Evolutionary conservation across 2,113 vertebrate species (phyloP).

Genomic region (Calypte anna): DNA sequence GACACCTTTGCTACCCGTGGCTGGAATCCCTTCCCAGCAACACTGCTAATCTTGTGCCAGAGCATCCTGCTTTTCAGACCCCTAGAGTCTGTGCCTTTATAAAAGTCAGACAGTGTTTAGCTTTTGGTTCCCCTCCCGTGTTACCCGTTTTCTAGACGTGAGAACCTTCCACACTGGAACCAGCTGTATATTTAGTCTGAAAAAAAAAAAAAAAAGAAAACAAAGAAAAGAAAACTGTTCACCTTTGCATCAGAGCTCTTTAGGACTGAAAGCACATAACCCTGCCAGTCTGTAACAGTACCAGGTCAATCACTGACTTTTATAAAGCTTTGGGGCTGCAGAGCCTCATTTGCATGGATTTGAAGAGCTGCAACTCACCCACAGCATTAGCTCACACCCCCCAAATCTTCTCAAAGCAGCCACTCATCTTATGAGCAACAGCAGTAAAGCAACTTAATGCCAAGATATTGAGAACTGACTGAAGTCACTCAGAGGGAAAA

Average conservation of each 20-base stretch:
- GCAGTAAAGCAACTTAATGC: background rate
- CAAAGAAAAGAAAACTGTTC: background rate
- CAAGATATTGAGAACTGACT: background rate
- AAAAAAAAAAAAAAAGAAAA: background rate
- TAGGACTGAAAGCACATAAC: background rate
- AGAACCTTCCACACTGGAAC: background rate
- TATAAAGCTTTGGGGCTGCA: background rate
- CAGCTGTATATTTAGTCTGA: background rate
- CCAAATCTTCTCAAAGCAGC: background rate
- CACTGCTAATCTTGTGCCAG: background rate
- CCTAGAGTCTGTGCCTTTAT: background rate
- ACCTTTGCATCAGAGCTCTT: background rate
- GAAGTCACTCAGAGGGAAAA: background rate
- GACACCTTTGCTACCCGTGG: background rate
- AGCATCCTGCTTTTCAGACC: background rate
- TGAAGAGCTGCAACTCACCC: background rate
- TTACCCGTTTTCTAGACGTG: background rate
- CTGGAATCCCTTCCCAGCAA: background rate
- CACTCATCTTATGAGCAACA: background rate
- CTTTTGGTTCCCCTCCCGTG: background rate
- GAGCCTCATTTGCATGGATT: background rate
- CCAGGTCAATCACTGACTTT: background rate
- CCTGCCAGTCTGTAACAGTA: background rate
- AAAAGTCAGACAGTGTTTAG: background rate
- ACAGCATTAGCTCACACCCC: background rate